These are phyloP conservation scores for Centropus unirufus DNA, from an alignment of 2,113 vertebrate species.

Conservation along the genomic window DNA sequence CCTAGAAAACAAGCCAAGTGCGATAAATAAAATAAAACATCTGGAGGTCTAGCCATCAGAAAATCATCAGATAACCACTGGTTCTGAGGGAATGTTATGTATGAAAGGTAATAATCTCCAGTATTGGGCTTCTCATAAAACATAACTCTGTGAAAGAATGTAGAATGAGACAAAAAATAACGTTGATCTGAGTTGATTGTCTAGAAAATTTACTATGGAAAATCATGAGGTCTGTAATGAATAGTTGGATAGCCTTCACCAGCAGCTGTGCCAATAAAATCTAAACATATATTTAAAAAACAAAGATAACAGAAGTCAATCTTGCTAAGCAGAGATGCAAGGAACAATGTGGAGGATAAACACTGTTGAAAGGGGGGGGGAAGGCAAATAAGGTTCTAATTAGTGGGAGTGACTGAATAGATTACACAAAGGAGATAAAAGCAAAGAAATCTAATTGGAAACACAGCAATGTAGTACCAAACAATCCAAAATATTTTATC, in stretches of 20 bases:
- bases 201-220: slow-evolving; percentile 73
- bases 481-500: slow-evolving; percentile 50
- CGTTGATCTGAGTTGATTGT: slow-evolving; percentile 58
- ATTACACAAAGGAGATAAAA: slow-evolving; percentile 71
- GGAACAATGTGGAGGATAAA: slow-evolving; percentile 53
- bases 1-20: slow-evolving; percentile 59
- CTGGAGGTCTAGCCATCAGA: slow-evolving; percentile 55
- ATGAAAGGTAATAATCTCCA: slow-evolving; percentile 63
- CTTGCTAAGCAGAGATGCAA: slow-evolving; percentile 43
- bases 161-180: slow-evolving; percentile 34
- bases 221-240: slow-evolving; percentile 62
- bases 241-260: slow-evolving; percentile 36
- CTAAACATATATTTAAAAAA: slow-evolving; percentile 65
- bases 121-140: slow-evolving; percentile 27
- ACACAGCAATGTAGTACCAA: slow-evolving; percentile 40
- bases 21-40: slow-evolving; percentile 71
- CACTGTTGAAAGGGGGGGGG: slow-evolving; percentile 5
- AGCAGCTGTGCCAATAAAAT: slow-evolving; percentile 48
- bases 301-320: slow-evolving; percentile 70
- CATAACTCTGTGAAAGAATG: slow-evolving; percentile 56
- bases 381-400: slow-evolving; percentile 72
- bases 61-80: slow-evolving; percentile 67
- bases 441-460: slow-evolving; percentile 66
- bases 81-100: slow-evolving; percentile 35
- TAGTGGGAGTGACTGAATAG: slow-evolving; percentile 61